Conservation (phyloP, 2,888 invertebrate genomes). For the Brenthis ino region DNA sequence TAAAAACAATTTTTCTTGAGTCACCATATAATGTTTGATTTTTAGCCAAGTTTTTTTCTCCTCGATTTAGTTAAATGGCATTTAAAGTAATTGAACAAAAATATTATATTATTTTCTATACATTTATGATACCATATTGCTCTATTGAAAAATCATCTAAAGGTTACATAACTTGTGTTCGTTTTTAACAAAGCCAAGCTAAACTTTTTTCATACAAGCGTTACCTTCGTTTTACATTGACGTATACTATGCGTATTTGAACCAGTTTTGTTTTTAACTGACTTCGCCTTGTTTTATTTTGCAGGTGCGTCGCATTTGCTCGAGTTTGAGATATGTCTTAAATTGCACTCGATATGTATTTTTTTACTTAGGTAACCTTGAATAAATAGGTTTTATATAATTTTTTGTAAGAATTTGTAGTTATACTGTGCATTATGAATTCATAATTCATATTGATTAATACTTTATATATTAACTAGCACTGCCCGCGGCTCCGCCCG, state of each 20-base stretch:
- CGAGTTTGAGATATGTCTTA: slow-evolving; percentile 30
- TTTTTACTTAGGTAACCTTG: neutral
- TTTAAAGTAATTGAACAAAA: too few relatives aligned
- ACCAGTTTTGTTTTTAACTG: slow-evolving; percentile 36
- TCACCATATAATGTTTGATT: neutral
- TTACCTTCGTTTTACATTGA: slow-evolving; percentile 18
- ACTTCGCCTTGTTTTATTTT: slow-evolving; percentile 30
- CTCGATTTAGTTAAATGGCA: too few relatives aligned
- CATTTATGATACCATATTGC: too few relatives aligned
- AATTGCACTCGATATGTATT: slow-evolving; percentile 19
- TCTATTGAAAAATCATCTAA: too few relatives aligned
- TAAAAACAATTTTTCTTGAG: neutral
- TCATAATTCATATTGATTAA: too few relatives aligned
- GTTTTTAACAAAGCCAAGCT: slow-evolving; percentile 2
- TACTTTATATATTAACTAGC: neutral
- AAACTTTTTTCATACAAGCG: slow-evolving; percentile 5
- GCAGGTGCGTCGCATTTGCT: slow-evolving; percentile 30
- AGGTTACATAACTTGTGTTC: neutral
- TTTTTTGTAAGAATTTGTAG: neutral
- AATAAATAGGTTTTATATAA: neutral
- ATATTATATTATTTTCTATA: too few relatives aligned
- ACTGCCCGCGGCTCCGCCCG: too few relatives aligned
- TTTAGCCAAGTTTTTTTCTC: too few relatives aligned
- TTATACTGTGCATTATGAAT: too few relatives aligned
- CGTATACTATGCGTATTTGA: slow-evolving; percentile 22